Evolutionary conservation across 2,113 vertebrate genomes (phyloP).

Genomic region (Syngnathoides biaculeatus): DNA sequence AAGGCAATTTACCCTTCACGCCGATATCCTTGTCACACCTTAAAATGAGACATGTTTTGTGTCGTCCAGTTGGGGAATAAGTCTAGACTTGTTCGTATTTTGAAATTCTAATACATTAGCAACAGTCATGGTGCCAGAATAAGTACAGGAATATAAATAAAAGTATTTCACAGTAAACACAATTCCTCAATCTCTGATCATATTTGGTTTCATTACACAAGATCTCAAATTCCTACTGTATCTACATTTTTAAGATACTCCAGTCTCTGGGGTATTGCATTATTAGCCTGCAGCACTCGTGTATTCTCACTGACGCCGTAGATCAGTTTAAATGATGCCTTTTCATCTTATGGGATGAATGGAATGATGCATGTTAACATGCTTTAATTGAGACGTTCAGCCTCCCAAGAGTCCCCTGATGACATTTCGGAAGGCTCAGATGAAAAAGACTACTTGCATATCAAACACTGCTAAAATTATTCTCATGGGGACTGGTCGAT

Average conservation of each 20-base stretch:
- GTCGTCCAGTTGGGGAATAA: background rate
- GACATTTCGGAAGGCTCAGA: slow-evolving; percentile 52
- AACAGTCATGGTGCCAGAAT: background rate
- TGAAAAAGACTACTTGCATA: slow-evolving; percentile 66
- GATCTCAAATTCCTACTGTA: slow-evolving; percentile 17
- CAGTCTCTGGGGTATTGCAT: slow-evolving; percentile 29
- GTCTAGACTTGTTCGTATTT: background rate
- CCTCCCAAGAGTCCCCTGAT: slow-evolving; percentile 46
- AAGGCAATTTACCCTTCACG: background rate
- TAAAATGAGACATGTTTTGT: background rate
- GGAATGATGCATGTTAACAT: slow-evolving; percentile 49
- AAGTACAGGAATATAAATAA: background rate
- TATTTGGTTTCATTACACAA: slow-evolving; percentile 31
- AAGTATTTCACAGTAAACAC: slow-evolving; percentile 9
- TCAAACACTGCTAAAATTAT: slow-evolving; percentile 60
- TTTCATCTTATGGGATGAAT: slow-evolving; percentile 63
- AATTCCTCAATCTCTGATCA: slow-evolving; percentile 22
- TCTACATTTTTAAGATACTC: slow-evolving; percentile 53
- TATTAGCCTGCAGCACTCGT: slow-evolving; percentile 42
- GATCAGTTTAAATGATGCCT: slow-evolving; percentile 63
- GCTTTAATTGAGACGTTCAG: slow-evolving; percentile 65
- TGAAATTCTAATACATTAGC: background rate
- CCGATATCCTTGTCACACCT: background rate
- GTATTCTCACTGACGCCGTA: slow-evolving; percentile 56
- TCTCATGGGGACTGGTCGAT: slow-evolving; percentile 38